Conservation (phyloP, 2,888 invertebrate species). For the Mactromeris polynyma region DNA sequence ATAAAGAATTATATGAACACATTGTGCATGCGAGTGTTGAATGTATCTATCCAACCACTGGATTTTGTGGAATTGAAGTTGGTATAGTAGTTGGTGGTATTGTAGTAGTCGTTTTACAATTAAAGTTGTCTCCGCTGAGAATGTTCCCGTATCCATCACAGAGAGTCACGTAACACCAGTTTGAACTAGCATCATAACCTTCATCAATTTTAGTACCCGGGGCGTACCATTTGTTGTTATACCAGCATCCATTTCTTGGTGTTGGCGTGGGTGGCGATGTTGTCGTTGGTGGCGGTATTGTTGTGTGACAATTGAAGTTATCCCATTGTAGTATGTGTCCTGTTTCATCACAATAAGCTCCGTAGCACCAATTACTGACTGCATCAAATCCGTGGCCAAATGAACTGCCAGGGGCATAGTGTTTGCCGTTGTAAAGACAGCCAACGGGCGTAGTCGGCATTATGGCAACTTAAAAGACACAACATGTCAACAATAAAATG, state of each 20-base stretch:
- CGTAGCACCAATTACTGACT: too few relatives aligned
- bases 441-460: too few relatives aligned
- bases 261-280: slow-evolving; percentile 25
- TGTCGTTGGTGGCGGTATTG: too few relatives aligned
- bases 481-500: too few relatives aligned
- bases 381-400: too few relatives aligned
- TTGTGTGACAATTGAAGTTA: slow-evolving; percentile 19
- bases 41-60: background rate
- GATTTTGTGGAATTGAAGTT: background rate
- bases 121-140: slow-evolving; percentile 42
- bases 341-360: too few relatives aligned
- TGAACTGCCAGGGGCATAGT: slow-evolving; percentile 15
- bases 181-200: slow-evolving; percentile 32
- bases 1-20: background rate
- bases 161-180: slow-evolving; percentile 42
- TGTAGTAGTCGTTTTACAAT: slow-evolving; percentile 29
- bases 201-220: slow-evolving; percentile 25
- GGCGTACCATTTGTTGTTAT: slow-evolving; percentile 22
- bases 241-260: slow-evolving; percentile 9
- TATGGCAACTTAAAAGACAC: too few relatives aligned
- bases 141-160: slow-evolving; percentile 28
- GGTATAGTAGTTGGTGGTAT: background rate
- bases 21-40: background rate
- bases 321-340: slow-evolving; percentile 13
- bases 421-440: slow-evolving; percentile 26